Evolutionary conservation across 1,140 invertebrate genomes (phyloP).

Genomic region (Saccostrea glomerata): DNA sequence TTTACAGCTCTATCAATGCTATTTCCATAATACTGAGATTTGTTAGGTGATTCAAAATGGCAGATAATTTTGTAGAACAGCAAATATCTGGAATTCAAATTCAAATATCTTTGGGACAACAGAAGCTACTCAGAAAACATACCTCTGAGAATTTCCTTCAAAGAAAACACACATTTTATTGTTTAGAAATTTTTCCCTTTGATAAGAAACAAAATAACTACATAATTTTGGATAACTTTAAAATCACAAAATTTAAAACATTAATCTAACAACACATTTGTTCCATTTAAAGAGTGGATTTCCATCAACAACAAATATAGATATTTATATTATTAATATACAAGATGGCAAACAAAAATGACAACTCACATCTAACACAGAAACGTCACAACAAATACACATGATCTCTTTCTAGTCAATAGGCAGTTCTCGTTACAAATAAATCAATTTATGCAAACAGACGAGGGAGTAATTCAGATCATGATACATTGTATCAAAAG

Average conservation of each 20-base stretch:
- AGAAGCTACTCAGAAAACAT: neutral
- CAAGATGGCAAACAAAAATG: constrained; percentile 11
- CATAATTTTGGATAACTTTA: neutral
- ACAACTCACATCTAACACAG: neutral
- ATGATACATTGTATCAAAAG: neutral
- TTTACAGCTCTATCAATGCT: neutral
- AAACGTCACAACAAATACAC: constrained; percentile 16
- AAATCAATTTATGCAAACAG: constrained; percentile 3
- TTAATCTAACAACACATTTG: constrained; percentile 25
- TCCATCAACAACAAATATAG: constrained; percentile 29
- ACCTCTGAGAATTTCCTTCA: neutral
- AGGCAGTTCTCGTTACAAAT: constrained; percentile 4
- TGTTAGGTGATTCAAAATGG: neutral
- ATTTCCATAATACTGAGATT: neutral
- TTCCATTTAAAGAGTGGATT: constrained; percentile 20
- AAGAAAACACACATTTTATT: neutral
- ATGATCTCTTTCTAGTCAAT: neutral
- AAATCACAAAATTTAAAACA: constrained; percentile 10
- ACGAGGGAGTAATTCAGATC: neutral
- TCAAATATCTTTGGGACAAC: neutral
- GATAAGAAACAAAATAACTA: neutral
- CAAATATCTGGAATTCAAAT: neutral
- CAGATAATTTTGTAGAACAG: neutral
- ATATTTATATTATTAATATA: neutral
- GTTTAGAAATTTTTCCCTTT: neutral